Percentiles rank a stretch among this genome's conserved stretches.
phyloP scores from a whole-genome alignment of 2,888 invertebrate species.

The Habrosyne pyritoides region DNA sequence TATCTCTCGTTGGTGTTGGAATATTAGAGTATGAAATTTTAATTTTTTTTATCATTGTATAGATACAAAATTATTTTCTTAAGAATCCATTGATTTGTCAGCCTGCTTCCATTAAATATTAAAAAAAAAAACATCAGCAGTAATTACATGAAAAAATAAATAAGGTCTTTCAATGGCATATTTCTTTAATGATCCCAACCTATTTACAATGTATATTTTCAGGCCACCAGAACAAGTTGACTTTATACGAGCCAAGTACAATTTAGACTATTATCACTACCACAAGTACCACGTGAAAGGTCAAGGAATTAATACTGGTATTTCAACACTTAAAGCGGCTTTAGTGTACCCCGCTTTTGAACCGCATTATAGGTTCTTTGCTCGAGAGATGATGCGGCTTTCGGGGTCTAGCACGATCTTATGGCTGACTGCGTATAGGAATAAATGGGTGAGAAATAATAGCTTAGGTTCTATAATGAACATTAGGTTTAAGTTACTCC shows the following conservation, averaged over 20 bases:
- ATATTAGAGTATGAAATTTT: slow-evolving; percentile 62
- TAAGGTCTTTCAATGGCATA: background rate
- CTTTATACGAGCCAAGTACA: slow-evolving; percentile 58
- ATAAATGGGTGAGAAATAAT: slow-evolving; percentile 60
- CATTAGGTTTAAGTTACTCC: too few species aligned
- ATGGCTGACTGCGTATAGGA: slow-evolving; percentile 70
- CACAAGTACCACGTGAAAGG: slow-evolving; percentile 59
- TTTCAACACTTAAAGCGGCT: slow-evolving; percentile 49
- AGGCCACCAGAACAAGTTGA: slow-evolving; percentile 64
- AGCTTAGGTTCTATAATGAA: background rate
- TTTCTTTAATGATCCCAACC: background rate
- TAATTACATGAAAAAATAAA: too few species aligned
- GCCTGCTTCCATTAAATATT: background rate
- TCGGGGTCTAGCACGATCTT: slow-evolving; percentile 65
- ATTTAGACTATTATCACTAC: slow-evolving; percentile 55
- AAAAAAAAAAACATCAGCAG: too few species aligned
- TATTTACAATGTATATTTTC: slow-evolving; percentile 20
- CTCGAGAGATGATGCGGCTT: slow-evolving; percentile 85
- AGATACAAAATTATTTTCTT: background rate
- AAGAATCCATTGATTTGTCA: background rate
- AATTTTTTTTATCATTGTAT: background rate
- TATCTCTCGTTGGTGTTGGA: slow-evolving; percentile 59
- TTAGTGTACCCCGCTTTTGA: slow-evolving; percentile 84
- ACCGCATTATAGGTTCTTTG: slow-evolving; percentile 79
- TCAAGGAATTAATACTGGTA: slow-evolving; percentile 44